Evolutionary conservation across 2,113 vertebrate species (phyloP), one percentile per base, ranked within the genome.

Genomic region (Gasterosteus nipponicus): DNA sequence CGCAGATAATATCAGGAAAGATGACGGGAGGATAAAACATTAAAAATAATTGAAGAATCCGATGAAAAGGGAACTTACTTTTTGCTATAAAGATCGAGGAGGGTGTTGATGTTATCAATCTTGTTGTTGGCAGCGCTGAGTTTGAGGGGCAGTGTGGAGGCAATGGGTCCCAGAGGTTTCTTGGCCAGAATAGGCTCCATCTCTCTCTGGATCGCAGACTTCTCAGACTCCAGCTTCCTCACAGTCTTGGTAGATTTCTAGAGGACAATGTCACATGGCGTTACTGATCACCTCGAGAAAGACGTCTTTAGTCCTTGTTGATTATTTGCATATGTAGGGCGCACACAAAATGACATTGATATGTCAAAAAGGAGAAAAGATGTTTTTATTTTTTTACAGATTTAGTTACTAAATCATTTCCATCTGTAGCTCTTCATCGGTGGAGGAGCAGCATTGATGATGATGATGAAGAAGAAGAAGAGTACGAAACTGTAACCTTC

Each of bases 81-180:
- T 89, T 97, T 95, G 0, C 91, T 87, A 4, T 95, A 98, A 72
- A 97, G 95, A 46, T 81, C 83, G n/a, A 94, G 91, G 39, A 98
- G 95, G 33, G 83, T 38, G 8, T 84, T 94, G 77, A 96, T 79
- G 4, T 97, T 94, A 0, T 89, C 94, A 68, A 95, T 93, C 85
- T 96, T 98, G 90, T 93, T 96, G 87, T 94, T 95, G 85, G 95
- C 89, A 0, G 85, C 84, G 6, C 89, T 94, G 73, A 99, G 85
- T 2, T 92, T 94, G 29, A 92, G 78, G 0, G 95, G 95, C 69
- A 99, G 94, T 16, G 94, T 92, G 38, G 96, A 90, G 51, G 95
- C 86, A 0, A 59, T 68, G 0, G 95, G 91, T 66, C 94, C 93
- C 62, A 88, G 72, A 3, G 96, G 92, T 69, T 89, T 95, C 62